phyloP scores from a whole-genome alignment of 2,113 vertebrate species.

The Chiloscyllium plagiosum region DNA sequence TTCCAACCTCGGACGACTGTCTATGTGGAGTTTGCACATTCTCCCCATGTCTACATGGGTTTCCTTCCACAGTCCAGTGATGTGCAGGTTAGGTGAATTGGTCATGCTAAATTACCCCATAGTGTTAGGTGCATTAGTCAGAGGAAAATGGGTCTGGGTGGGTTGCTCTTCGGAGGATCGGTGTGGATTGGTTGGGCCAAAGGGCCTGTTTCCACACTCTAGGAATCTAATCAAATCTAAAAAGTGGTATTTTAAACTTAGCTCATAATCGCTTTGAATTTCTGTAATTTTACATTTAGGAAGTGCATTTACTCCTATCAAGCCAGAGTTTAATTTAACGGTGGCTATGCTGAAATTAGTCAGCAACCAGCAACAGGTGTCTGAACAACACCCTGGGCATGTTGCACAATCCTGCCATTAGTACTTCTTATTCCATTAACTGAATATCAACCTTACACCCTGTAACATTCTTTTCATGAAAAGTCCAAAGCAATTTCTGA shows the following conservation, averaged over 20 bases:
- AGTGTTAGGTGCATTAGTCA: too few relatives aligned
- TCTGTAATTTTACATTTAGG: not conserved
- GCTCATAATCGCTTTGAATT: not conserved
- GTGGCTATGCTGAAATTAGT: not conserved
- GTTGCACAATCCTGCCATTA: not conserved
- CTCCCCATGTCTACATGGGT: too few relatives aligned
- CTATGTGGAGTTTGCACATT: too few relatives aligned
- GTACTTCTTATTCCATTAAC: not conserved
- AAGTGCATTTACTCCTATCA: not conserved
- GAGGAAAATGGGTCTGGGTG: too few relatives aligned
- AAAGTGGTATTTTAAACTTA: not conserved
- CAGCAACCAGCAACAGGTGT: not conserved
- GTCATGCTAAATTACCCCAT: too few relatives aligned
- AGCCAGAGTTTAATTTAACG: not conserved
- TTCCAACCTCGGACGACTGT: too few relatives aligned
- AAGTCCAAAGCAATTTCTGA: not conserved
- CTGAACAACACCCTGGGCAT: not conserved
- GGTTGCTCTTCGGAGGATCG: too few relatives aligned
- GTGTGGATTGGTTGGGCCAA: too few relatives aligned
- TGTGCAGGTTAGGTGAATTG: too few relatives aligned
- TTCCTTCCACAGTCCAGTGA: too few relatives aligned
- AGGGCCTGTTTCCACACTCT: too few relatives aligned
- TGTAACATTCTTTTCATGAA: not conserved
- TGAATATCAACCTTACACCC: not conserved
- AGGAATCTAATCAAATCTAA: too few relatives aligned